These are phyloP conservation scores for Leptinotarsa rubiginosa DNA, from an alignment of 2,888 invertebrate species.

Conservation along the genomic window DNA sequence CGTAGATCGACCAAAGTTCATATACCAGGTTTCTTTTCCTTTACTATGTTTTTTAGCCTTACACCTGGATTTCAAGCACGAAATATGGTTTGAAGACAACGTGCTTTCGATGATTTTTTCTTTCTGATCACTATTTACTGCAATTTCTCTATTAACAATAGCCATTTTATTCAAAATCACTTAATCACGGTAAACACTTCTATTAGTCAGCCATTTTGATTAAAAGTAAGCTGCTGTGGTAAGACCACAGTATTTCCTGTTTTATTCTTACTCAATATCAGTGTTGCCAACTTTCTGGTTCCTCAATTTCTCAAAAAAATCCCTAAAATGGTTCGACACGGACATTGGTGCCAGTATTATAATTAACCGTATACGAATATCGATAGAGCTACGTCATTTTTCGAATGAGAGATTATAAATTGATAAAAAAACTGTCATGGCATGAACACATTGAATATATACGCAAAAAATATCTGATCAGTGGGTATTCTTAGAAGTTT, in stretches of 20 bases:
- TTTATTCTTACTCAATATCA: neutral
- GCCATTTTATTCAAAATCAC: conserved; percentile 41
- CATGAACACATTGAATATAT: neutral
- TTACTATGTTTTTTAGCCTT: conserved; percentile 30
- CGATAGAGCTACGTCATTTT: too few relatives aligned
- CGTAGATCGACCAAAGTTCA: conserved; percentile 30
- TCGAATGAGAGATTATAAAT: neutral
- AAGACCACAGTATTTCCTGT: neutral
- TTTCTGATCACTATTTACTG: conserved; percentile 21
- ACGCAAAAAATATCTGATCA: neutral
- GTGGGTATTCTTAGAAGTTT: neutral
- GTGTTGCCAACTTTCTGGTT: too few relatives aligned
- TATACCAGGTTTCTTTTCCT: conserved; percentile 31
- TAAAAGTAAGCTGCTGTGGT: neutral
- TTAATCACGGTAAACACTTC: conserved; percentile 31
- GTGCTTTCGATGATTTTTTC: conserved; percentile 31
- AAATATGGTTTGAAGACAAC: conserved; percentile 20
- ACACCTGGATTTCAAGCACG: conserved; percentile 23
- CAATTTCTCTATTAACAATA: conserved; percentile 34
- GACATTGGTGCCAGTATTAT: too few relatives aligned
- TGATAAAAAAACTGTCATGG: neutral
- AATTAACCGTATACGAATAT: too few relatives aligned
- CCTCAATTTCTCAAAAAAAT: too few relatives aligned
- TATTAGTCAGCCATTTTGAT: conserved; percentile 43
- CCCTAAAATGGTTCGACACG: too few relatives aligned